phyloP scores from a whole-genome alignment of 2,113 vertebrate species.

The Pelecanoides urinatrix region DNA sequence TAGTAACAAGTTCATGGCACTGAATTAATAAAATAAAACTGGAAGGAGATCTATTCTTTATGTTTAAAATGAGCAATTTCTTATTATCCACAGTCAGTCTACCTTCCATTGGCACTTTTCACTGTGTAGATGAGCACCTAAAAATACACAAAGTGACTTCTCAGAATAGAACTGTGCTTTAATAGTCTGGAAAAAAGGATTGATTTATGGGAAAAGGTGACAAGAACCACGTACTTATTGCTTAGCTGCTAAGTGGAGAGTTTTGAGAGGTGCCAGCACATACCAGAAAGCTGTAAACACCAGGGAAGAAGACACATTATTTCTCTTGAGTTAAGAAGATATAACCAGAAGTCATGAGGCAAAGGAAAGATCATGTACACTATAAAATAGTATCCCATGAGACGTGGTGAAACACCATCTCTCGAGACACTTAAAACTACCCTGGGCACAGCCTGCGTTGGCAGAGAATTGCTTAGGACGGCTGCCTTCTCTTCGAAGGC shows the following conservation, averaged over 20 bases:
- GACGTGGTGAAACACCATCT: neutral
- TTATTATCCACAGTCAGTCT: neutral
- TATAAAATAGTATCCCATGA: neutral
- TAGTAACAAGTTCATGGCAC: neutral
- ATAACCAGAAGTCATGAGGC: neutral
- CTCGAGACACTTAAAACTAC: neutral
- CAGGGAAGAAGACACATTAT: neutral
- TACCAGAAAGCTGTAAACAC: constrained; percentile 29
- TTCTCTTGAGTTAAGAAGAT: neutral
- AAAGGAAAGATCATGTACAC: neutral
- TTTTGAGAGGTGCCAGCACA: neutral
- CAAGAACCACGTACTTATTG: neutral
- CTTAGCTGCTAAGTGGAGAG: constrained; percentile 15
- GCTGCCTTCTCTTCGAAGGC: neutral
- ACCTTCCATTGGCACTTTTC: neutral
- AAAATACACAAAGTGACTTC: neutral
- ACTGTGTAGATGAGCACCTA: neutral
- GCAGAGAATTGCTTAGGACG: neutral
- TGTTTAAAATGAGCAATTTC: neutral
- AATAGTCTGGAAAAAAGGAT: neutral
- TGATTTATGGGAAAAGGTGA: constrained; percentile 40
- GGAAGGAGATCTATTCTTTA: neutral
- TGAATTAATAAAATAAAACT: neutral
- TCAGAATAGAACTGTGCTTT: neutral
- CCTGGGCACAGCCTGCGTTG: neutral